These are phyloP conservation scores for Mimas tiliae DNA, from an alignment of 2,888 invertebrate genomes.

Conservation along the genomic window DNA sequence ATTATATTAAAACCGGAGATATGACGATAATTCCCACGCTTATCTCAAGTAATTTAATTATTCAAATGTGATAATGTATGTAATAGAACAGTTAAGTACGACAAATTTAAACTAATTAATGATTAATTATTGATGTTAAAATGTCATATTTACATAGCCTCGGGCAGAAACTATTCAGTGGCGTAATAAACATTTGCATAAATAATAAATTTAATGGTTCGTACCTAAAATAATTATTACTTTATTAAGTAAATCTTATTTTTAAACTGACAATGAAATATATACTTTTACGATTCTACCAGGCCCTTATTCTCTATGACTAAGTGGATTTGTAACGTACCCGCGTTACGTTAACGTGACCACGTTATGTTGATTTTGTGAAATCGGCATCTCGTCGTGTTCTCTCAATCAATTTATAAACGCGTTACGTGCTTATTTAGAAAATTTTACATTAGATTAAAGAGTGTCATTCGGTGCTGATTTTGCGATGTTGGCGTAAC, in stretches of 20 bases:
- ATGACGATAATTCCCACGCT: background rate
- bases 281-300: too few species aligned
- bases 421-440: too few species aligned
- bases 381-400: too few species aligned
- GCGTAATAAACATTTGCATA: background rate
- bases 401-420: too few species aligned
- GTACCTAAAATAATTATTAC: background rate
- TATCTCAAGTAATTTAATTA: background rate
- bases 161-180: background rate
- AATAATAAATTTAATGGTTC: background rate
- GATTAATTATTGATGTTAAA: background rate
- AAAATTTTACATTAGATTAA: too few species aligned
- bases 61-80: background rate
- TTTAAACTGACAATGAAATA: background rate
- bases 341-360: too few species aligned
- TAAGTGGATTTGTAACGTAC: too few species aligned
- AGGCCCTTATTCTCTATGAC: too few species aligned
- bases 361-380: too few species aligned
- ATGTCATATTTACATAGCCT: background rate
- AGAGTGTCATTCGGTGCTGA: too few species aligned
- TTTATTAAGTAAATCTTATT: slow-evolving; percentile 21
- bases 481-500: too few species aligned
- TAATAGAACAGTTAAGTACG: background rate
- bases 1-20: too few species aligned
- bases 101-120: background rate